A percentile compares a stretch with the other conserved stretches of the same genome.
Evolutionary conservation across 2,113 vertebrate species (phyloP).

Genomic region (Panthera leo): DNA sequence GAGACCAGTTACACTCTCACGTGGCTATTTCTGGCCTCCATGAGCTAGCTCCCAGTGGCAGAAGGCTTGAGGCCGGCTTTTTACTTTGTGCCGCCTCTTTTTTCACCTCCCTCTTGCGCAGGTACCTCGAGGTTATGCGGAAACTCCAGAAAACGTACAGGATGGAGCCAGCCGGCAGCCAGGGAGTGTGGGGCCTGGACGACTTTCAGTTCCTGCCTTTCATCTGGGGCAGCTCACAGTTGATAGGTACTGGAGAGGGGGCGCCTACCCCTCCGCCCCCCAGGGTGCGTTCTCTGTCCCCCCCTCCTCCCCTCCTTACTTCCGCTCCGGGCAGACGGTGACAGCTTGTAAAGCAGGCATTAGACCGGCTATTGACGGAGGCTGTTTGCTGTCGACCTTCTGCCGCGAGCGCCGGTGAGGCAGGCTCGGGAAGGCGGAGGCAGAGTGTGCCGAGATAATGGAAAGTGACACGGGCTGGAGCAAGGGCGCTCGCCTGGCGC

Average conservation of each 20-base stretch:
- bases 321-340: neutral
- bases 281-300: neutral
- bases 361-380: neutral
- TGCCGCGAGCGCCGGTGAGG: neutral
- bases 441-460: neutral
- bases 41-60: neutral
- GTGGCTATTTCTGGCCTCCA: no score
- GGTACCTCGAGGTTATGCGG: conserved; percentile 95
- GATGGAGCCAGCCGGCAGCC: conserved; percentile 98
- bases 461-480: neutral
- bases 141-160: conserved; percentile 97
- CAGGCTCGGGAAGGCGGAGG: neutral
- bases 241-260: conserved; percentile 87
- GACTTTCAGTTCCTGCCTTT: conserved; percentile 99
- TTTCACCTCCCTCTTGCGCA: conserved; percentile 66
- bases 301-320: neutral
- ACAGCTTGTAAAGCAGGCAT: conserved; percentile 10
- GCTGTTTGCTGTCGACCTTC: neutral
- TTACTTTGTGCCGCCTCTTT: neutral
- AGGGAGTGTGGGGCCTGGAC: conserved; percentile 98
- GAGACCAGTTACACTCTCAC: neutral
- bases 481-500: neutral
- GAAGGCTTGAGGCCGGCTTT: neutral
- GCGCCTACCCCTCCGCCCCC: rapidly evolving
- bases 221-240: conserved; percentile 98